Conservation (phyloP, 2,888 invertebrate genomes). For the Camponotus fellah region DNA sequence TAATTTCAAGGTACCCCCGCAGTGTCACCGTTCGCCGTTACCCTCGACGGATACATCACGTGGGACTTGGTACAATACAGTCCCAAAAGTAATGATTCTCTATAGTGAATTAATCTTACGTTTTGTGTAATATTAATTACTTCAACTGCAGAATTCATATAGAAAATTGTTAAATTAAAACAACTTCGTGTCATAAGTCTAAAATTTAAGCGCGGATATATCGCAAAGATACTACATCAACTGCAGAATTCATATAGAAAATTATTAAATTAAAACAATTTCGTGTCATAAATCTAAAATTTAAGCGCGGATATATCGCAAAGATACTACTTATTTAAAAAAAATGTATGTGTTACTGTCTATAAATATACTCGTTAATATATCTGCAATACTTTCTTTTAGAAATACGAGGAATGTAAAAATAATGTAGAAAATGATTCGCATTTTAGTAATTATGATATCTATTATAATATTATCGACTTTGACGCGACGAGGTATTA, state of each 20-base stretch:
- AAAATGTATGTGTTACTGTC: not conserved
- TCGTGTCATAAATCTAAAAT: not conserved
- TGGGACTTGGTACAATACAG: not conserved
- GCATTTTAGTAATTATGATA: slow-evolving; percentile 18
- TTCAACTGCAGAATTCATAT: not conserved
- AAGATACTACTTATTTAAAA: not conserved
- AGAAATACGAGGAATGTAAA: not conserved
- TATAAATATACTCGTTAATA: not conserved
- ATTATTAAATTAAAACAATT: not conserved
- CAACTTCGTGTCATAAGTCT: not conserved
- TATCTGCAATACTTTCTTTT: slow-evolving; percentile 15
- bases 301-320: not conserved
- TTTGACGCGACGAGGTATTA: slow-evolving; percentile 18
- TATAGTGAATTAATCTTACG: not conserved
- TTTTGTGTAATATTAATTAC: not conserved
- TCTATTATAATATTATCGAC: slow-evolving; percentile 19
- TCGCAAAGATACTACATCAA: not conserved
- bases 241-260: not conserved
- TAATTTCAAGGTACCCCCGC: slow-evolving; percentile 61
- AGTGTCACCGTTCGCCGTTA: slow-evolving; percentile 9
- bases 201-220: not conserved
- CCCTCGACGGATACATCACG: not conserved
- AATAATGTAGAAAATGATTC: slow-evolving; percentile 17
- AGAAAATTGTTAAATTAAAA: not conserved
- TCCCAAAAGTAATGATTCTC: not conserved